phyloP scores from a whole-genome alignment of 1,140 invertebrate genomes.

The Batillaria attramentaria region DNA sequence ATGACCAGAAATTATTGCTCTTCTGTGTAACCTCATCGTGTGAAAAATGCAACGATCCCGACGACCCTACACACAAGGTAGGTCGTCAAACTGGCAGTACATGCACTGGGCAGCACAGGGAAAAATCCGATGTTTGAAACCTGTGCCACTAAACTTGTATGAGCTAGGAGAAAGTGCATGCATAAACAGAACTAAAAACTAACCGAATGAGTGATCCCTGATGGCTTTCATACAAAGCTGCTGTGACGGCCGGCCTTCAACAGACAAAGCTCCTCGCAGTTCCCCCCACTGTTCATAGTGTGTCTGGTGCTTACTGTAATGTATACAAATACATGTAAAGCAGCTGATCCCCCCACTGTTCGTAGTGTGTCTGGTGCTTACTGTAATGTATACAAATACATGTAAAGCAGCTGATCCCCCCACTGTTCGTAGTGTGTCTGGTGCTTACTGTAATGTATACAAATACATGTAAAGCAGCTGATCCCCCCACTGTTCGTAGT shows the following conservation, averaged over 20 bases:
- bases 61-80: no score
- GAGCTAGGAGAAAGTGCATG: background rate
- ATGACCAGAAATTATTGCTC: no score
- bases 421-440: constrained; percentile 74
- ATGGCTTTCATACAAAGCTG: constrained; percentile 73
- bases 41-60: no score
- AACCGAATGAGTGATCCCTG: constrained; percentile 73
- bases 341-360: constrained; percentile 74
- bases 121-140: no score
- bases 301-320: constrained; percentile 64
- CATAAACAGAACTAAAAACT: constrained; percentile 3
- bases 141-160: background rate
- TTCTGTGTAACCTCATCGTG: no score
- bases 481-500: constrained; percentile 75
- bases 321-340: no score
- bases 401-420: constrained; percentile 73
- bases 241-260: constrained; percentile 64
- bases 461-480: no score
- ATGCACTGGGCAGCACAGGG: no score
- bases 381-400: no score
- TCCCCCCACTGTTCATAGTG: constrained; percentile 75
- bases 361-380: constrained; percentile 70
- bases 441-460: constrained; percentile 63
- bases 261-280: constrained; percentile 68
- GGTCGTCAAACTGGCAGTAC: no score